Percentiles rank a stretch among this genome's conserved stretches.
Conservation (phyloP, 2,888 invertebrate genomes). For the Tanaodytes sp. region DNA sequence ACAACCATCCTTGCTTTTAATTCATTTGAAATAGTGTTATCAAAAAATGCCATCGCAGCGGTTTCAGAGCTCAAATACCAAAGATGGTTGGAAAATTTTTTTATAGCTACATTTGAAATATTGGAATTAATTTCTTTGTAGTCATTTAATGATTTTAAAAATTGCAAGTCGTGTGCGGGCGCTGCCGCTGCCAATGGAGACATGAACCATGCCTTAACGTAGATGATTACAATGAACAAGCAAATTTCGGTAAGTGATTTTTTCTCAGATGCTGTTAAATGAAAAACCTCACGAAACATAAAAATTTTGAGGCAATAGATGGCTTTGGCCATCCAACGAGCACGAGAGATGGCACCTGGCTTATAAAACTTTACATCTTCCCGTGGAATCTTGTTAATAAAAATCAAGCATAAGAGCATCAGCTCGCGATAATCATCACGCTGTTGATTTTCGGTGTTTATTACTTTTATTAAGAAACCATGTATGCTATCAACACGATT, state of each 20-base stretch:
- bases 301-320: slow-evolving; percentile 42
- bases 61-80: slow-evolving; percentile 43
- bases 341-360: slow-evolving; percentile 59
- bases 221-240: slow-evolving; percentile 10
- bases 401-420: slow-evolving; percentile 55
- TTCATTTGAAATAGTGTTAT: slow-evolving; percentile 19
- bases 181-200: slow-evolving; percentile 38
- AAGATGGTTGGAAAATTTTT: slow-evolving; percentile 32
- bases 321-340: slow-evolving; percentile 60
- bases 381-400: slow-evolving; percentile 51
- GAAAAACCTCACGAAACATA: slow-evolving; percentile 50
- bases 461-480: slow-evolving; percentile 17
- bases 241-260: slow-evolving; percentile 28
- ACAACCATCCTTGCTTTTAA: slow-evolving; percentile 22
- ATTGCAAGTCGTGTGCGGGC: slow-evolving; percentile 48
- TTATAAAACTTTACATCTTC: slow-evolving; percentile 45
- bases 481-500: slow-evolving; percentile 5
- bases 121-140: slow-evolving; percentile 12
- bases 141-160: slow-evolving; percentile 40
- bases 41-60: slow-evolving; percentile 41
- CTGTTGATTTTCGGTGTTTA: slow-evolving; percentile 38
- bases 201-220: slow-evolving; percentile 33
- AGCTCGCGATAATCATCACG: slow-evolving; percentile 57
- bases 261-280: slow-evolving; percentile 48
- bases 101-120: slow-evolving; percentile 23